A percentile compares a stretch with the other conserved stretches of the same genome.
These are phyloP conservation scores for Strix aluco DNA, from an alignment of 2,113 vertebrate species.

Conservation along the genomic window DNA sequence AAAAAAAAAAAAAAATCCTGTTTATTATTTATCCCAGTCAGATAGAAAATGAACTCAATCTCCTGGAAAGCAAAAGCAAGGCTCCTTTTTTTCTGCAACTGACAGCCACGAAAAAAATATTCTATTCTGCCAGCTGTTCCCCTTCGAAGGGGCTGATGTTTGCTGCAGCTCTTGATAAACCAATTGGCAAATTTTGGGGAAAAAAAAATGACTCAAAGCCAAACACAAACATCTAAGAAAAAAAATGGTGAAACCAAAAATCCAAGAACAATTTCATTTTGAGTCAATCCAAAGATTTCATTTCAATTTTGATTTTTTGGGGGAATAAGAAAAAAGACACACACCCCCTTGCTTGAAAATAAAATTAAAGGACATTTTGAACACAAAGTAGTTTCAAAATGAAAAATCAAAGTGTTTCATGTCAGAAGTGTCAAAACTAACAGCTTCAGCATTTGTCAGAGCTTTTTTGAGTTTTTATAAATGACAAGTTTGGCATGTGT, in stretches of 20 bases:
- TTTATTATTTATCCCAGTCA: constrained; percentile 53
- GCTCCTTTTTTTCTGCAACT: not conserved
- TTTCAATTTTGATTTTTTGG: constrained; percentile 55
- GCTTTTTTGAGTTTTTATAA: constrained; percentile 71
- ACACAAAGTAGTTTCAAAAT: constrained; percentile 70
- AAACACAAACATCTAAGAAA: not conserved
- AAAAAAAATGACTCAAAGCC: not conserved
- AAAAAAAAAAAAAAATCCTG: not conserved
- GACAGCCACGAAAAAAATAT: not conserved
- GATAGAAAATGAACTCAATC: constrained; percentile 37
- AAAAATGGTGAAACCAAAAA: constrained; percentile 4
- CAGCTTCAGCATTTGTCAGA: constrained; percentile 73
- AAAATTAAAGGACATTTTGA: constrained; percentile 72
- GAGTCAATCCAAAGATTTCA: constrained; percentile 31
- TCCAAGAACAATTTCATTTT: constrained; percentile 39
- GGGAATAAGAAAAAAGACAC: constrained; percentile 16
- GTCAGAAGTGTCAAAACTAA: constrained; percentile 74
- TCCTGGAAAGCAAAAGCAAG: constrained; percentile 14
- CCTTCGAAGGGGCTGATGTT: constrained; percentile 2
- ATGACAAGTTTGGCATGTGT: constrained; percentile 69
- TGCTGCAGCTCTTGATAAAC: not conserved
- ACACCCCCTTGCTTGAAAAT: constrained; percentile 61
- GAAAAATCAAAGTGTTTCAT: constrained; percentile 72
- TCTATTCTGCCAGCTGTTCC: not conserved
- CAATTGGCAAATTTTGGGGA: not conserved